These are phyloP conservation scores for Megaceryle alcyon DNA, from an alignment of 2,797 vertebrate species.

Conservation along the genomic window DNA sequence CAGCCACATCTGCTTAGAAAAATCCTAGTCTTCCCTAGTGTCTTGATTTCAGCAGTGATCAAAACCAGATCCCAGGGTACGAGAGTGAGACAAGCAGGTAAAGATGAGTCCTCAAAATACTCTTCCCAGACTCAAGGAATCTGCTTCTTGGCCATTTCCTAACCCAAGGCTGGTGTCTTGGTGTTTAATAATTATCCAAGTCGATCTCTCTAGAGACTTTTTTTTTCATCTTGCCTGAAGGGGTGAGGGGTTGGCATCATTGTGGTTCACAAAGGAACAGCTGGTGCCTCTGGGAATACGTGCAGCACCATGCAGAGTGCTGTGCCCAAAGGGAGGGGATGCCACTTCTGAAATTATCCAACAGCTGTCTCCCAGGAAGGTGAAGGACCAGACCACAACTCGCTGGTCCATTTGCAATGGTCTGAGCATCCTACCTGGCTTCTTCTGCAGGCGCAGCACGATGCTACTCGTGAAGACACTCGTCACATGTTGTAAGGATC, in stretches of 20 bases:
- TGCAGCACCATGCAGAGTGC: not conserved
- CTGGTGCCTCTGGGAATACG: not conserved
- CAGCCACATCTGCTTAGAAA: not conserved
- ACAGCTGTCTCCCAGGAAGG: fast-evolving
- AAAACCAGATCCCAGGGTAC: not conserved
- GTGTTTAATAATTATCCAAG: not conserved
- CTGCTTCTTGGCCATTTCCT: not conserved
- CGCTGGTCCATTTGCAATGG: fast-evolving
- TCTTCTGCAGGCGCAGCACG: not conserved
- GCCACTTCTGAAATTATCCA: not conserved
- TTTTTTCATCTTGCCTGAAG: not conserved
- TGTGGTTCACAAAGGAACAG: not conserved
- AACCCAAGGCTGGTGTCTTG: not conserved
- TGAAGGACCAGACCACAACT: not conserved
- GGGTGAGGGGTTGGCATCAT: fast-evolving
- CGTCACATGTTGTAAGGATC: not conserved
- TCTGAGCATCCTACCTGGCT: not conserved
- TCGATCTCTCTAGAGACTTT: not conserved
- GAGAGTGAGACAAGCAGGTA: not conserved
- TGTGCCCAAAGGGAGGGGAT: not conserved
- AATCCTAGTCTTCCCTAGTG: not conserved
- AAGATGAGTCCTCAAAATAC: not conserved
- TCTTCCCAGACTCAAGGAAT: not conserved
- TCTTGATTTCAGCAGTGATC: not conserved
- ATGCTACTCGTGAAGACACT: not conserved